Conservation (phyloP, 2,888 invertebrate species). For the Drosophila meridionalis region DNA sequence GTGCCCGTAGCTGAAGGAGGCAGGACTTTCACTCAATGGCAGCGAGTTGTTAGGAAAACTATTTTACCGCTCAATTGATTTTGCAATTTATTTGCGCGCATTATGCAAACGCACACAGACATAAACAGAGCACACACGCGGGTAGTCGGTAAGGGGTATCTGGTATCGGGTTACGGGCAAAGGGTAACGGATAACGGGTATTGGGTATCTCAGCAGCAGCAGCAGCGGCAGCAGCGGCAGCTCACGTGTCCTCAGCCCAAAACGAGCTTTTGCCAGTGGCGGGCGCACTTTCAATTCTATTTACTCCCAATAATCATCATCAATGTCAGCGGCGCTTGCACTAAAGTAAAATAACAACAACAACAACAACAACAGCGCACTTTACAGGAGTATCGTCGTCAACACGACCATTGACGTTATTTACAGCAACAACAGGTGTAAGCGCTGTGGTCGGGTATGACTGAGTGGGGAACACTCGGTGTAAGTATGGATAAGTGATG, state of each 20-base stretch:
- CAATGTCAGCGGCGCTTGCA: slow-evolving; percentile 81
- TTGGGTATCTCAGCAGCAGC: slow-evolving; percentile 52
- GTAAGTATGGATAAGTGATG: neutral
- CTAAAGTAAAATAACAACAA: slow-evolving; percentile 61
- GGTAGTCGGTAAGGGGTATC: neutral
- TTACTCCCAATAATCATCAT: slow-evolving; percentile 83
- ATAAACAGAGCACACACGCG: slow-evolving; percentile 4
- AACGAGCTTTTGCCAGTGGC: slow-evolving; percentile 31
- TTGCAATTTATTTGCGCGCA: slow-evolving; percentile 82
- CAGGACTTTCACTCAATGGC: slow-evolving; percentile 28
- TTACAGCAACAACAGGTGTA: slow-evolving; percentile 37
- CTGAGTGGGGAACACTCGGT: neutral
- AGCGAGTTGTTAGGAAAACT: slow-evolving; percentile 64
- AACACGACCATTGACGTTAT: slow-evolving; percentile 70
- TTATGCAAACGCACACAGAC: slow-evolving; percentile 52
- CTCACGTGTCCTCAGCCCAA: slow-evolving; percentile 36
- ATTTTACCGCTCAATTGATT: slow-evolving; percentile 84
- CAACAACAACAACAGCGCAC: slow-evolving; percentile 6
- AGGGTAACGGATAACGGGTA: neutral
- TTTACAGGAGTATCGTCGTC: slow-evolving; percentile 56
- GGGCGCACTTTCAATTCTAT: slow-evolving; percentile 79
- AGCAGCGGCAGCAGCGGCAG: slow-evolving; percentile 74
- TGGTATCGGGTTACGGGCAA: neutral
- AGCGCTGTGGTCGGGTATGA: neutral
- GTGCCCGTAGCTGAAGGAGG: neutral